Evolutionary conservation across 2,113 vertebrate genomes (phyloP), one percentile per base, ranked within the genome.

Genomic region (Misgurnus mizolepis): DNA sequence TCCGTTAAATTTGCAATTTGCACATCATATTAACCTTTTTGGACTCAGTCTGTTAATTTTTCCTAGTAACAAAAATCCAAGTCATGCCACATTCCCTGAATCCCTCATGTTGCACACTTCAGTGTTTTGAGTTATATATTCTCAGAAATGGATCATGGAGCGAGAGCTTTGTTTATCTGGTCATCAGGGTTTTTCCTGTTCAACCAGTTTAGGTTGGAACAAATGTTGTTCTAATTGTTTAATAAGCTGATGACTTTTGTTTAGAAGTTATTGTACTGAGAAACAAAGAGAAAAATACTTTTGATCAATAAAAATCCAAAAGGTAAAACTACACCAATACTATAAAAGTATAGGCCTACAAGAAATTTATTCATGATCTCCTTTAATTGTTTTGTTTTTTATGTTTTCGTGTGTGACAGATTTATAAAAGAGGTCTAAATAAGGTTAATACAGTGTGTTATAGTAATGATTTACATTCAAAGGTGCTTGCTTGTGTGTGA

Each of bases 1-100:
- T 40, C 14, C 47, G 66, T 66, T 76, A 64, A 60, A 73, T 12
- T 49, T 75, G 5, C 55, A 5, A n/a, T 71, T 71, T 55, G 56
- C 40, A 76, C 55, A 49, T 77, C 5, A 18, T 66, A 10, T 55
- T n/a, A 76, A 6, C 47, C 27, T 34, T 40, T 10, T 39, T 41
- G 4, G 43, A 3, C 43, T n/a, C 34, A 22, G 45, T 67, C 47
- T 66, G 62, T 77, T 67, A 50, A 64, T 7, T 3, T 77, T 55
- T 66, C 49, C 47, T 12, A 66, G 75, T 66, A 66, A 40, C 14
- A 9, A n/a, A 60, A 62, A 62, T 62, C 40, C 18, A 14, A 7
- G 22, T 60, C 70, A 14, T 4, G 27, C 22, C 55, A 5, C n/a
- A 66, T 77, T 77, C 75, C 62, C 39, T 55, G 27, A 18, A n/a